phyloP scores from a whole-genome alignment of 1,140 invertebrate genomes.

The Charaxes varanes region DNA sequence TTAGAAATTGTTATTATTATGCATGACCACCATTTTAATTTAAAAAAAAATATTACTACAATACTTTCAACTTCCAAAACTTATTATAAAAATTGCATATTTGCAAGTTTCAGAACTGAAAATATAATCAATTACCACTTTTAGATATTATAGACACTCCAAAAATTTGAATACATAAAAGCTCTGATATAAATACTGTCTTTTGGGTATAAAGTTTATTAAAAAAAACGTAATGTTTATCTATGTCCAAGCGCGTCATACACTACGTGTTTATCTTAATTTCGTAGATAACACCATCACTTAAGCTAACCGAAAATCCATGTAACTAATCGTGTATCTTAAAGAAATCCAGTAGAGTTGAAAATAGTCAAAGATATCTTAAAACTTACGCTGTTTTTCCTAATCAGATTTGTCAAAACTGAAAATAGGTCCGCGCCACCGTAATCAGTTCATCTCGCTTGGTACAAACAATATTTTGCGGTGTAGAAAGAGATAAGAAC shows the following conservation, averaged over 20 bases:
- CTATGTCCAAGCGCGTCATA: slow-evolving; percentile 24
- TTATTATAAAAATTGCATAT: too few relatives aligned
- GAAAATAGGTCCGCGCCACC: slow-evolving; percentile 21
- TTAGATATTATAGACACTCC: too few relatives aligned
- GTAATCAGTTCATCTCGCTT: slow-evolving; percentile 36
- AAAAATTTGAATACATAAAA: too few relatives aligned
- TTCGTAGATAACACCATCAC: slow-evolving; percentile 18
- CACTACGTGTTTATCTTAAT: slow-evolving; percentile 25
- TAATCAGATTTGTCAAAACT: slow-evolving; percentile 17
- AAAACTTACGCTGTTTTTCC: slow-evolving; percentile 13
- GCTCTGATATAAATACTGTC: too few relatives aligned
- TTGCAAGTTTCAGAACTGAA: too few relatives aligned
- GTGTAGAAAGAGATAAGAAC: slow-evolving; percentile 34
- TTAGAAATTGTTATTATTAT: too few relatives aligned
- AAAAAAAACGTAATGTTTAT: too few relatives aligned
- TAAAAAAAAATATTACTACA: too few relatives aligned
- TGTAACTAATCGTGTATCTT: neutral
- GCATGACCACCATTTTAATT: too few relatives aligned
- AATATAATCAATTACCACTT: too few relatives aligned
- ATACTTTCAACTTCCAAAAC: too few relatives aligned
- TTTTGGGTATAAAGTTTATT: too few relatives aligned
- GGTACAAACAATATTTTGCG: slow-evolving; percentile 26
- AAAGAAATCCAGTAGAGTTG: neutral
- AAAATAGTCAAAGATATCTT: slow-evolving; percentile 1
- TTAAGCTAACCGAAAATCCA: slow-evolving; percentile 4